Conservation (phyloP, 2,113 vertebrate species). For the Illadopsis cleaveri region DNA sequence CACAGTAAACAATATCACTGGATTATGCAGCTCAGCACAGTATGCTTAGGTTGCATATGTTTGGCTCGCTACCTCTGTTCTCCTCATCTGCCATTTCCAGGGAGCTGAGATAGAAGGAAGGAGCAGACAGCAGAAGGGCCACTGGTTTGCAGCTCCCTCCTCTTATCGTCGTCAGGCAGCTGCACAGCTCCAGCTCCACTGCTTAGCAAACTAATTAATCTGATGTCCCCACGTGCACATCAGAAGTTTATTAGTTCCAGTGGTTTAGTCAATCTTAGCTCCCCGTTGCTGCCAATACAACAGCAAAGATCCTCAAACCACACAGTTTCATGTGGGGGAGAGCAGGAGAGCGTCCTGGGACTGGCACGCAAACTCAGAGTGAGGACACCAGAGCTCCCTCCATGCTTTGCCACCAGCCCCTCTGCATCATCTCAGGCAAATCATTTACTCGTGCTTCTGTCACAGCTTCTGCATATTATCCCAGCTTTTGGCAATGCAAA, state of each 20-base stretch:
- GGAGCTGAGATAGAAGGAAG: neutral
- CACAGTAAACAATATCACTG: neutral
- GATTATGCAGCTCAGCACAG: neutral
- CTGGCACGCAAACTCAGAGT: accelerated
- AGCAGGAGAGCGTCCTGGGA: neutral
- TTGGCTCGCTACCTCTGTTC: neutral
- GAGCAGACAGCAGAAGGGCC: neutral
- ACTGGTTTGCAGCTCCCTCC: neutral
- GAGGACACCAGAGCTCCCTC: neutral
- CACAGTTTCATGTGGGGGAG: neutral
- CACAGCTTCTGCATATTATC: neutral
- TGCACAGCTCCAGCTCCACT: neutral
- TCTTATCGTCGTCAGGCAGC: neutral
- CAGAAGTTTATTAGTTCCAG: constrained; percentile 25
- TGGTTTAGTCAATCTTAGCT: neutral
- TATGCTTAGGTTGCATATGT: neutral
- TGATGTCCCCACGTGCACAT: neutral
- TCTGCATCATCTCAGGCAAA: neutral
- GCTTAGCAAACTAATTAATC: constrained; percentile 14
- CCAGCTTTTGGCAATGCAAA: neutral
- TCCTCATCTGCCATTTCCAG: constrained; percentile 1
- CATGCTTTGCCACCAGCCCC: neutral
- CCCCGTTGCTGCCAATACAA: neutral
- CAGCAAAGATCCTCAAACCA: constrained; percentile 2
- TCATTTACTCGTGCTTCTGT: neutral